These are phyloP conservation scores for Thamnophis sirtalis DNA, from an alignment of 2,113 vertebrate genomes.

Conservation along the genomic window DNA sequence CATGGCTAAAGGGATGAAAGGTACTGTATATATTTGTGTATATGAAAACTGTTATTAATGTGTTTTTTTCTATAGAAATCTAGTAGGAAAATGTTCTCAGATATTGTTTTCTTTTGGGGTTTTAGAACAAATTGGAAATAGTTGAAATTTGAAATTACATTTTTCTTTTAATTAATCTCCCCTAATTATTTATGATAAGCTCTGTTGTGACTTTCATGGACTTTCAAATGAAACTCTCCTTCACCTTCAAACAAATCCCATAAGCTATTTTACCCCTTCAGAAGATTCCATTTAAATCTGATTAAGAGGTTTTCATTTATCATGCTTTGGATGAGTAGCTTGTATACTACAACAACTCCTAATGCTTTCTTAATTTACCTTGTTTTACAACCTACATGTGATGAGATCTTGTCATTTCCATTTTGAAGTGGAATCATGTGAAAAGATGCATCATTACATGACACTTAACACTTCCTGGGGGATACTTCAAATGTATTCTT, in stretches of 20 bases:
- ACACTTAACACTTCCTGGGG: background rate
- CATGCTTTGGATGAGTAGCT: constrained; percentile 19
- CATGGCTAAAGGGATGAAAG: background rate
- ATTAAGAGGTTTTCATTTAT: background rate
- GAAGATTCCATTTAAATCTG: constrained; percentile 10
- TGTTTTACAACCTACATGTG: background rate
- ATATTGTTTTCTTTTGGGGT: background rate
- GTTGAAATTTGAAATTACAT: background rate
- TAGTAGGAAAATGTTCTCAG: accelerated
- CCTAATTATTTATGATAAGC: background rate
- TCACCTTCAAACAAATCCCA: background rate
- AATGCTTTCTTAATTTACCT: background rate
- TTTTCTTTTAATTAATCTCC: constrained; percentile 25
- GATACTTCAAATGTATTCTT: background rate
- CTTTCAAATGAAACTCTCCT: background rate
- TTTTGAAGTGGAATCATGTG: background rate
- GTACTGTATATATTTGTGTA: too few relatives aligned
- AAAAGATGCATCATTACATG: background rate
- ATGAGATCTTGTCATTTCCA: background rate
- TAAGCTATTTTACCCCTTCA: background rate
- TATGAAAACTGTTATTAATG: background rate
- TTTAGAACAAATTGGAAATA: background rate
- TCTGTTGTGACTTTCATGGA: constrained; percentile 6
- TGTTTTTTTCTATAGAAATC: background rate
- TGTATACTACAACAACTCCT: background rate